Evolutionary conservation across 2,797 vertebrate genomes (phyloP).

Genomic region (Aythya fuligula): DNA sequence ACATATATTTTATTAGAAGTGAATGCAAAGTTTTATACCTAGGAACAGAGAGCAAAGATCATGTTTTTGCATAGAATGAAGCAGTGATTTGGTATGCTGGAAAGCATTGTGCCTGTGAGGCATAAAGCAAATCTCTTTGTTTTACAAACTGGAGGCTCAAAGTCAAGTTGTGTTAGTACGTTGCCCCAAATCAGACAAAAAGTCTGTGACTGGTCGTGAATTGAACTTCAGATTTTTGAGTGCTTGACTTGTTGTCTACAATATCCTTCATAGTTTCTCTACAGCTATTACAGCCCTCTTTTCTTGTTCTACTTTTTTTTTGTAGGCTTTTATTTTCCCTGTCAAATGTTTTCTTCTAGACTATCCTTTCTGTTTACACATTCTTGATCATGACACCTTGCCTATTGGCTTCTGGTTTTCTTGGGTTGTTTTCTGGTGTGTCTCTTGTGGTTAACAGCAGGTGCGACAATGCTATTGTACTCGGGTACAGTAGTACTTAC

Average conservation of each 20-base stretch:
- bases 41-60: neutral
- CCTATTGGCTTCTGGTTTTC: neutral
- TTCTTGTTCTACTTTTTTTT: neutral
- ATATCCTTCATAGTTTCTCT: neutral
- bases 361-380: neutral
- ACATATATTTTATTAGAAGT: neutral
- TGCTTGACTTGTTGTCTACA: neutral
- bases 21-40: neutral
- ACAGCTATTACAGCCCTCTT: neutral
- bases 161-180: neutral
- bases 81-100: neutral
- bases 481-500: neutral
- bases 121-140: neutral
- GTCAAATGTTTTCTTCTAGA: neutral
- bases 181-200: neutral
- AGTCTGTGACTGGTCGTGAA: neutral
- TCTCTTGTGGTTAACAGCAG: neutral
- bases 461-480: neutral
- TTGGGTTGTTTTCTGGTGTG: neutral
- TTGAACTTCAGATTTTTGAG: slow-evolving; percentile 1
- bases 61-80: neutral
- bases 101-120: neutral
- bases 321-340: neutral
- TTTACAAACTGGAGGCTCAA: neutral
- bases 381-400: neutral